These are phyloP conservation scores for Seira sanloemensis DNA, from an alignment of 2,888 invertebrate species.

Conservation along the genomic window DNA sequence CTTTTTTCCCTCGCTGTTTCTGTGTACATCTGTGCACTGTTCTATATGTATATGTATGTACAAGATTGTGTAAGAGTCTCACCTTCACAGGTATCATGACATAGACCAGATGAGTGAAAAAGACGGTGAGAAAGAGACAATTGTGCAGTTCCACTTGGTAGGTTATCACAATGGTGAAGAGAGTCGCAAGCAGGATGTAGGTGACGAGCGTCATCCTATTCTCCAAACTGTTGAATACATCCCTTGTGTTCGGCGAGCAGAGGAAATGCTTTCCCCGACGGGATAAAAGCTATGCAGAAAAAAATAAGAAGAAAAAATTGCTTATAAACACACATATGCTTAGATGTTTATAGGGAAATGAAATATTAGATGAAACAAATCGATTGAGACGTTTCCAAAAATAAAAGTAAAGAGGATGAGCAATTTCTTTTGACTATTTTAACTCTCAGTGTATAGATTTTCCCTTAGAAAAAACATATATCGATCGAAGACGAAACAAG, in stretches of 20 bases:
- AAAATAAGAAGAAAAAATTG: background rate
- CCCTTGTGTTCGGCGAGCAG: slow-evolving; percentile 42
- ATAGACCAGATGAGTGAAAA: slow-evolving; percentile 48
- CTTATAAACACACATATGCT: background rate
- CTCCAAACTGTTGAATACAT: slow-evolving; percentile 59
- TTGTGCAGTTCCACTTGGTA: slow-evolving; percentile 52
- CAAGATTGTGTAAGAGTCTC: background rate
- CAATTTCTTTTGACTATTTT: too few species aligned
- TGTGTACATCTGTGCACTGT: too few species aligned
- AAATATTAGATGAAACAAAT: too few species aligned
- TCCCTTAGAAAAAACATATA: too few species aligned
- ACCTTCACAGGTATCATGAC: slow-evolving; percentile 57
- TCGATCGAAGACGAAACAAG: too few species aligned
- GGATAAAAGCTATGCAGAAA: slow-evolving; percentile 33
- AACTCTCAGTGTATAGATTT: too few species aligned
- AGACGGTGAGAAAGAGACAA: slow-evolving; percentile 55
- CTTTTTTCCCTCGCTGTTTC: too few species aligned
- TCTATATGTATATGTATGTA: too few species aligned
- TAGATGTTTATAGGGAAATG: too few species aligned
- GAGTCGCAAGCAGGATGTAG: slow-evolving; percentile 87
- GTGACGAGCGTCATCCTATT: slow-evolving; percentile 78
- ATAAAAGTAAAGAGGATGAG: too few species aligned
- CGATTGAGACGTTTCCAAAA: too few species aligned
- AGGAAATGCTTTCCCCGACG: slow-evolving; percentile 46
- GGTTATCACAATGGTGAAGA: slow-evolving; percentile 83